Conservation (phyloP, 1,140 invertebrate genomes). For the Eumaeus atala region DNA sequence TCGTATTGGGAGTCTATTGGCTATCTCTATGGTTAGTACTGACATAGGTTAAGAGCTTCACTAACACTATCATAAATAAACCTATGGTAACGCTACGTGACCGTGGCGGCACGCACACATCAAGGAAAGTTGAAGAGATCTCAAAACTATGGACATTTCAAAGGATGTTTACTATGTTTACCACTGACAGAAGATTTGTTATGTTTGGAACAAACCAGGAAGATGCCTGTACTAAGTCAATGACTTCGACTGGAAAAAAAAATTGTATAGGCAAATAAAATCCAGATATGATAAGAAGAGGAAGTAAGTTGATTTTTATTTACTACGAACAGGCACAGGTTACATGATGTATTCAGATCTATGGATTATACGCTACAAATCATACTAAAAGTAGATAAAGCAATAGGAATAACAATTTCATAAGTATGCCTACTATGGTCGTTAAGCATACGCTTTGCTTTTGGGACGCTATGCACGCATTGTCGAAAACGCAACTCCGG, state of each 20-base stretch:
- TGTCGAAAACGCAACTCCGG: slow-evolving; percentile 9
- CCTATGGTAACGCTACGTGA: not conserved
- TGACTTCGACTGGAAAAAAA: not conserved
- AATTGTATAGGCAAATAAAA: not conserved
- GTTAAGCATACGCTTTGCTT: slow-evolving; percentile 3
- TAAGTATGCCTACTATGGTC: not conserved
- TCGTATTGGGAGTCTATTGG: not conserved
- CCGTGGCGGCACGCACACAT: not conserved
- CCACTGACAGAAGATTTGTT: not conserved
- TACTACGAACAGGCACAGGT: not conserved
- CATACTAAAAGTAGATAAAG: not conserved
- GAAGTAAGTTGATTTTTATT: slow-evolving; percentile 1
- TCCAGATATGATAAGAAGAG: not conserved
- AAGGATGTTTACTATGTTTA: not conserved
- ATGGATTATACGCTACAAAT: not conserved
- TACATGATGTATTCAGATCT: not conserved
- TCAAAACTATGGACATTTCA: not conserved
- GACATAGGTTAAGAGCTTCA: slow-evolving; percentile 6
- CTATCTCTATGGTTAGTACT: not conserved
- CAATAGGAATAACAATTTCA: not conserved
- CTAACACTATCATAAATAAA: slow-evolving; percentile 1
- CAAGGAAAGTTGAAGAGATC: not conserved
- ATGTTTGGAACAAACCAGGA: not conserved
- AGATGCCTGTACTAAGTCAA: not conserved
- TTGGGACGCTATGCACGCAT: slow-evolving; percentile 13